Percentiles rank a stretch among this genome's conserved stretches.
phyloP scores from a whole-genome alignment of 1,140 invertebrate species.

The Heliconius congener region DNA sequence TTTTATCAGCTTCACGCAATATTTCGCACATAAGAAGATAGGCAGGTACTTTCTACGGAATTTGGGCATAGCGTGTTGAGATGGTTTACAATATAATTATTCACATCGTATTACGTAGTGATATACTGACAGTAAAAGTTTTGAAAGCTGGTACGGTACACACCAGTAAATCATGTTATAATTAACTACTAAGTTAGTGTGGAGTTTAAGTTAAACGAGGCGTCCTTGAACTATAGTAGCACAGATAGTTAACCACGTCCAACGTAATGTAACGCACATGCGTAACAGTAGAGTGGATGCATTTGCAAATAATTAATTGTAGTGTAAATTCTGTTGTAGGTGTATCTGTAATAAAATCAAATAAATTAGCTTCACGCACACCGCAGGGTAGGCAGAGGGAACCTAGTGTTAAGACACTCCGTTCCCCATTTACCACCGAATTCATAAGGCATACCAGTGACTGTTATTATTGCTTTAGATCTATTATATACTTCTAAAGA shows the following conservation, averaged over 20 bases:
- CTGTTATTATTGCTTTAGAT: too few species aligned
- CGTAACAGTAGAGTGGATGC: conserved; percentile 17
- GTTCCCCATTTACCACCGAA: too few species aligned
- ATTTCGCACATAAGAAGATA: too few species aligned
- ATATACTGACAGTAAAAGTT: conserved; percentile 34
- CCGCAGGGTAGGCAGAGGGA: too few species aligned
- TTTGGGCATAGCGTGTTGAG: neutral
- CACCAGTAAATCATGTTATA: neutral
- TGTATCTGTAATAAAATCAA: neutral
- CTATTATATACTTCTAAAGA: too few species aligned
- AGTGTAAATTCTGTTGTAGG: neutral
- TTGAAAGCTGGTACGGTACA: conserved; percentile 27
- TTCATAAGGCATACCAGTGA: neutral
- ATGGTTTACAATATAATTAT: conserved; percentile 10
- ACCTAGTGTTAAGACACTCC: too few species aligned
- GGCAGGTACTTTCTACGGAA: too few species aligned
- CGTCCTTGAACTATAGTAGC: conserved; percentile 62
- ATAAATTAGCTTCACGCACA: too few species aligned
- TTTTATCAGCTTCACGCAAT: too few species aligned
- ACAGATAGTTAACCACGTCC: conserved; percentile 40
- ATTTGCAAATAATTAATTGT: neutral
- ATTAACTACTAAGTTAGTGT: neutral
- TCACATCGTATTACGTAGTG: conserved; percentile 24
- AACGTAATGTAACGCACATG: conserved; percentile 34
- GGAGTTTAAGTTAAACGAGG: conserved; percentile 40